A percentile compares a stretch with the other conserved stretches of the same genome.
These are phyloP conservation scores for Coreius guichenoti DNA, from an alignment of 2,797 vertebrate genomes.

Conservation along the genomic window DNA sequence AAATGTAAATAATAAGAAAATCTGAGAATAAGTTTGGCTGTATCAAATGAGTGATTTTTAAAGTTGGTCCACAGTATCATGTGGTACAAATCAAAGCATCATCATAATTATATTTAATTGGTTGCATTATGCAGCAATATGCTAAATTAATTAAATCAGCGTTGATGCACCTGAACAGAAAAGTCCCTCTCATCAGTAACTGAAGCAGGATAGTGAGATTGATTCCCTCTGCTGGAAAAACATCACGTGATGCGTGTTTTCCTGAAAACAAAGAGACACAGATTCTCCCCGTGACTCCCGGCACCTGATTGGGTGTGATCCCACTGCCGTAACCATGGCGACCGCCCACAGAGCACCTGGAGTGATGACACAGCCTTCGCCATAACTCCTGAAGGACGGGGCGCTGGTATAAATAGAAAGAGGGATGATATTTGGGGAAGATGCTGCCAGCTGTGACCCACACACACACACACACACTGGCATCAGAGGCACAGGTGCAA, in stretches of 20 bases:
- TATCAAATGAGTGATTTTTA: neutral
- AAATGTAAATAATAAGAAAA: neutral
- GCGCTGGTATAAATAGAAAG: constrained; percentile 43
- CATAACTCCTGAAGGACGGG: constrained; percentile 60
- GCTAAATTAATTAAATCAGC: neutral
- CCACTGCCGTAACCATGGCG: constrained; percentile 56
- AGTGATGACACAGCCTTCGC: constrained; percentile 52
- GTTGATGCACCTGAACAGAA: neutral
- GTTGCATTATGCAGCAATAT: neutral
- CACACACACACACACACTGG: constrained; percentile 13
- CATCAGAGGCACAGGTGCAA: constrained; percentile 43
- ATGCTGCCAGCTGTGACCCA: constrained; percentile 50
- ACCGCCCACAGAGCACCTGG: constrained; percentile 63
- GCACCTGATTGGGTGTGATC: constrained; percentile 59
- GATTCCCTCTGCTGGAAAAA: constrained; percentile 25
- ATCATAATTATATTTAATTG: neutral
- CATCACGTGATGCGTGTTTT: constrained; percentile 38
- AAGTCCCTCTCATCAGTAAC: neutral
- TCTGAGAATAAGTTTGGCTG: neutral
- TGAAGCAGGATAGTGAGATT: constrained; percentile 6
- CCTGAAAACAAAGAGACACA: constrained; percentile 46
- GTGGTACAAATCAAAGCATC: neutral
- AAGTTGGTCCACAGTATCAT: neutral
- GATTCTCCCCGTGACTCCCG: constrained; percentile 40
- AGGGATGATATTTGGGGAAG: constrained; percentile 43